Evolutionary conservation across 2,113 vertebrate species (phyloP).

Genomic region (Trinectes maculatus): DNA sequence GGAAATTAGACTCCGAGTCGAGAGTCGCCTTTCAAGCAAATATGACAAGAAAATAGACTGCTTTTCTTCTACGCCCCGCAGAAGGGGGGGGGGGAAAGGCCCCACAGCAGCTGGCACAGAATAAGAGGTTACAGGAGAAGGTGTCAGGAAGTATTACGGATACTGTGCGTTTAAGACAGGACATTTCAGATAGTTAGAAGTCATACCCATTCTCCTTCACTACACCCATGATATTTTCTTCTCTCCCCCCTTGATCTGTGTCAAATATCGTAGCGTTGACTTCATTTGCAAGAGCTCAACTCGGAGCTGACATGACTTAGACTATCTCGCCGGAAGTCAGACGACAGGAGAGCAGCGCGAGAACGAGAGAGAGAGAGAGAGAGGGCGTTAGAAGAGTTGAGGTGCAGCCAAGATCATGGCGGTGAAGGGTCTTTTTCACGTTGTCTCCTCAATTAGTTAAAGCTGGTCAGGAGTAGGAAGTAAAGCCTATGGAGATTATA

Average conservation of each 20-base stretch:
- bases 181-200: slow-evolving; percentile 76
- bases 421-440: slow-evolving; percentile 78
- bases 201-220: slow-evolving; percentile 61
- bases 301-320: slow-evolving; percentile 61
- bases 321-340: slow-evolving; percentile 63
- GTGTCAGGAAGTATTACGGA: slow-evolving; percentile 79
- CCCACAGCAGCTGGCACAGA: slow-evolving; percentile 63
- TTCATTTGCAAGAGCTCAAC: slow-evolving; percentile 74
- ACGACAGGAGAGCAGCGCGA: slow-evolving; percentile 51
- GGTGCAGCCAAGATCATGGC: slow-evolving; percentile 67
- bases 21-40: slow-evolving; percentile 76
- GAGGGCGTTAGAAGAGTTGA: slow-evolving; percentile 72
- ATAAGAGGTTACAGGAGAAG: slow-evolving; percentile 71
- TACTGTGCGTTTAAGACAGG: slow-evolving; percentile 76
- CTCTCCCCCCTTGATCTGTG: slow-evolving; percentile 33
- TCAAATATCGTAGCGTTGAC: slow-evolving; percentile 58
- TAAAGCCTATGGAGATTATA: slow-evolving; percentile 79
- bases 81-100: slow-evolving; percentile 45
- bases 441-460: slow-evolving; percentile 85
- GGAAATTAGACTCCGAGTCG: slow-evolving; percentile 78
- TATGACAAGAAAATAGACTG: slow-evolving; percentile 77
- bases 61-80: slow-evolving; percentile 66
- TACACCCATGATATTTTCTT: slow-evolving; percentile 39
- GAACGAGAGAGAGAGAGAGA: too few relatives aligned
- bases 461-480: slow-evolving; percentile 75